Percentiles rank a stretch among this genome's conserved stretches.
These are phyloP conservation scores for Thymelicus lineola DNA, from an alignment of 2,888 invertebrate species.

Conservation along the genomic window DNA sequence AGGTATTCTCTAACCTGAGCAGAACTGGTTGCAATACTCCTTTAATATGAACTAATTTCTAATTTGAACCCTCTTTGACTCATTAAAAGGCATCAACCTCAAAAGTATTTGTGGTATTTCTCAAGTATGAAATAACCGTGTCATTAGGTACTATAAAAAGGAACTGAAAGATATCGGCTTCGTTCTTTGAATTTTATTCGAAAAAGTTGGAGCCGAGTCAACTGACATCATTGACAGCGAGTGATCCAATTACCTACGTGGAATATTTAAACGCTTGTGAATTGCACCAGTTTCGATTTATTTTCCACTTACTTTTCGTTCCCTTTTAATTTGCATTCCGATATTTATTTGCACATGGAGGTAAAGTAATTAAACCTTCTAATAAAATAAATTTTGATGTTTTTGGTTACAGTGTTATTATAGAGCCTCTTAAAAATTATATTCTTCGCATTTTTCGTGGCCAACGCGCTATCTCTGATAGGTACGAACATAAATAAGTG, in stretches of 20 bases:
- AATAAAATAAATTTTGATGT: no score
- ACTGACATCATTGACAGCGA: conserved; percentile 2
- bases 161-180: neutral
- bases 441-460: no score
- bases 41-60: neutral
- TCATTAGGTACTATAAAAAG: neutral
- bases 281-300: neutral
- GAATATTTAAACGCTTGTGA: neutral
- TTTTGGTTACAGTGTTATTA: no score
- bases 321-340: neutral
- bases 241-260: conserved; percentile 1
- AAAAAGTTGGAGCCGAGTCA: conserved; percentile 3
- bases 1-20: no score
- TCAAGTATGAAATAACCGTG: neutral
- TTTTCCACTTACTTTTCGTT: neutral
- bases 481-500: no score
- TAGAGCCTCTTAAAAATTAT: no score
- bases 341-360: no score
- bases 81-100: neutral
- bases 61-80: neutral
- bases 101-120: neutral
- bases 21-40: no score
- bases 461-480: no score
- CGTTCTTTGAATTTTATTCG: conserved; percentile 2
- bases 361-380: no score